phyloP scores from a whole-genome alignment of 2,797 vertebrate genomes.

The Hapalemur alaotrensis region DNA sequence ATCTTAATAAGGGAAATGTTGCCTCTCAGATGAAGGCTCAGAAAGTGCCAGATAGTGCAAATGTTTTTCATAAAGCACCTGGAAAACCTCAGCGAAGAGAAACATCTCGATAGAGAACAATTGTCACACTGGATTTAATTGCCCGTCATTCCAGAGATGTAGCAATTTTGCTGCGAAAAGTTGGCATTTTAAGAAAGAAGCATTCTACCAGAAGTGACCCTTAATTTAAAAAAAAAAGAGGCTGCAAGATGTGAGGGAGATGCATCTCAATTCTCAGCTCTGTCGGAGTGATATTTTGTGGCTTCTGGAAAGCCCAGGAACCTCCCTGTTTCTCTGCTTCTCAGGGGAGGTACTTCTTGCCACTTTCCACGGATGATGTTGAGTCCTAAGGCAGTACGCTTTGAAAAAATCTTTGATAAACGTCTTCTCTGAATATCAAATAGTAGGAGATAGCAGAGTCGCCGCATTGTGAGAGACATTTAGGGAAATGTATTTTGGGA shows the following conservation, averaged over 20 bases:
- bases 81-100: not conserved
- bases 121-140: constrained; percentile 40
- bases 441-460: not conserved
- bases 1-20: not conserved
- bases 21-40: not conserved
- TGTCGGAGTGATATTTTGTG: not conserved
- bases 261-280: not conserved
- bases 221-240: not conserved
- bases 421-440: not conserved
- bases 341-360: not conserved
- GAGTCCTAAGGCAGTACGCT: not conserved
- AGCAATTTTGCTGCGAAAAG: constrained; percentile 8
- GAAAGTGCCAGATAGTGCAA: not conserved
- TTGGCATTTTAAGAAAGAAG: not conserved
- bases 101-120: not conserved
- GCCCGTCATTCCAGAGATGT: not conserved
- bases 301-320: not conserved
- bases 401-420: not conserved
- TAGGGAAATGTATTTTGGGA: not conserved
- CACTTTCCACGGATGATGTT: not conserved
- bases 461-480: not conserved
- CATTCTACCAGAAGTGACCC: not conserved
- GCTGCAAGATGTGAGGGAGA: not conserved
- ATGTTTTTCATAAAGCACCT: constrained; percentile 42
- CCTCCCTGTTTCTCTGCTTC: not conserved